A percentile compares a stretch with the other conserved stretches of the same genome.
Conservation (phyloP, 2,888 invertebrate species). For the Maniola hyperantus region DNA sequence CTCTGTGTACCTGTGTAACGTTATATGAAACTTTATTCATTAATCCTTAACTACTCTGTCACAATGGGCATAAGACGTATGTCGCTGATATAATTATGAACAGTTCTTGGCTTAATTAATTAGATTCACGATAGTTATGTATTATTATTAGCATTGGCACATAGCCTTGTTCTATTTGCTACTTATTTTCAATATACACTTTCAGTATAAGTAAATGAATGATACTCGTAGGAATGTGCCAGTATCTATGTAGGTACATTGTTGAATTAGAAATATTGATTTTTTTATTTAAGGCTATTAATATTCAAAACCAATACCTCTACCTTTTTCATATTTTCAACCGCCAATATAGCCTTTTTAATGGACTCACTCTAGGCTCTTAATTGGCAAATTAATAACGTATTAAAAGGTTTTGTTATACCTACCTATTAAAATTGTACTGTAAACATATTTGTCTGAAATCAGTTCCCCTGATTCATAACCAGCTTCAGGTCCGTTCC, state of each 20-base stretch:
- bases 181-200: not conserved
- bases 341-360: not conserved
- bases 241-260: not conserved
- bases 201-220: not conserved
- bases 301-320: conserved; percentile 4
- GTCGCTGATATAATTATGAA: conserved; percentile 3
- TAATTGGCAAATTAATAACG: not conserved
- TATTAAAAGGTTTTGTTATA: not conserved
- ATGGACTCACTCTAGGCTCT: not conserved
- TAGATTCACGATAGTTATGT: not conserved
- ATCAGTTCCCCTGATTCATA: conserved; percentile 71
- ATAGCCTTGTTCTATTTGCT: not conserved
- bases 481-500: conserved; percentile 63
- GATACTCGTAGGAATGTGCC: not conserved
- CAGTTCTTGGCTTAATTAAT: conserved; percentile 8
- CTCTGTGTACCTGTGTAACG: no score
- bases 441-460: conserved; percentile 61
- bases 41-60: no score
- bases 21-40: no score
- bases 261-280: conserved; percentile 12
- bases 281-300: conserved; percentile 5
- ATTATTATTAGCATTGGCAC: conserved; percentile 22
- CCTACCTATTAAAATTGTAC: not conserved
- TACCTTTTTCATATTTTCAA: not conserved
- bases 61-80: not conserved